Percentiles rank a stretch among this genome's conserved stretches.
phyloP scores from a whole-genome alignment of 2,797 vertebrate genomes.

The Pogoniulus pusillus region DNA sequence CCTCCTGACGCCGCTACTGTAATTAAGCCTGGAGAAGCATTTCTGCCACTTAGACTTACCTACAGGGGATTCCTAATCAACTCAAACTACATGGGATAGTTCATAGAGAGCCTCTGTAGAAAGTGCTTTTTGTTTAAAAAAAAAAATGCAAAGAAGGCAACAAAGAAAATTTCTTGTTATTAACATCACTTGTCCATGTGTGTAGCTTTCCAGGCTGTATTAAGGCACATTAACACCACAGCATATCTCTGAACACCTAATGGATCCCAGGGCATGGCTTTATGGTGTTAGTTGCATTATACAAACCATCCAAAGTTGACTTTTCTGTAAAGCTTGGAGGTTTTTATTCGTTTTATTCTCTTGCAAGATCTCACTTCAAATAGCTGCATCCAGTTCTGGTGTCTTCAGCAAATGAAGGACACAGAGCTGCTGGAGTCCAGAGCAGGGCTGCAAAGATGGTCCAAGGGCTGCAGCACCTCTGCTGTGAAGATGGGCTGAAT shows the following conservation, averaged over 20 bases:
- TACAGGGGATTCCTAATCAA: conserved; percentile 16
- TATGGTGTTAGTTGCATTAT: not conserved
- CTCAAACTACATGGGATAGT: not conserved
- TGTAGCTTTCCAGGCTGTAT: not conserved
- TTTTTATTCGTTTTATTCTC: no score
- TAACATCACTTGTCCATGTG: not conserved
- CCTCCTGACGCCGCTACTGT: not conserved
- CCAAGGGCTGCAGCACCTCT: no score
- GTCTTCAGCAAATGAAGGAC: no score
- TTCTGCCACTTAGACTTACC: conserved; percentile 28
- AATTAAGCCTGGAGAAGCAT: conserved; percentile 22
- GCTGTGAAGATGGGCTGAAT: no score
- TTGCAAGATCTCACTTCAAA: no score
- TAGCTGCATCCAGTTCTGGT: no score
- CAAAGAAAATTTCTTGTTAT: not conserved
- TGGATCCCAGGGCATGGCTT: not conserved
- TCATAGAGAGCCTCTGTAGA: not conserved
- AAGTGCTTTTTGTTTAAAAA: not conserved
- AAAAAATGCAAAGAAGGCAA: not conserved
- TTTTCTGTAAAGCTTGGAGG: not conserved
- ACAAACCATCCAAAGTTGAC: not conserved
- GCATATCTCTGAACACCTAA: not conserved
- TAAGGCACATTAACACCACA: not conserved
- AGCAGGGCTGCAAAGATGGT: no score
- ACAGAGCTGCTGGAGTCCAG: no score